Conservation (phyloP, 2,888 invertebrate genomes). For the Nymphalis polychloros region DNA sequence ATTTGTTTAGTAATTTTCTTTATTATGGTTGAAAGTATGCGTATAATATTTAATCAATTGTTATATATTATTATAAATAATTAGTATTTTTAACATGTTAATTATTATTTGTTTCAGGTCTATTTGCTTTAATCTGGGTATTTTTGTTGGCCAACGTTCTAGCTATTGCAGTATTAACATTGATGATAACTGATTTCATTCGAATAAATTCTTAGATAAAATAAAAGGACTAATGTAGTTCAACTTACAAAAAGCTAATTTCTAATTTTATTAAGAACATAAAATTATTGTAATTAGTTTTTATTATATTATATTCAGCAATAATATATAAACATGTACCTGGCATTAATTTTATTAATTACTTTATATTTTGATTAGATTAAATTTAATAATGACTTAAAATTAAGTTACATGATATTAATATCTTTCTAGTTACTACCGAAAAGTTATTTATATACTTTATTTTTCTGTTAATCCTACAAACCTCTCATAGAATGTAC, state of each 20-base stretch:
- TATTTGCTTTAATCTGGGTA: slow-evolving; percentile 14
- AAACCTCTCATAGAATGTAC: no score
- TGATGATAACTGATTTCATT: slow-evolving; percentile 8
- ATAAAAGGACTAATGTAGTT: not conserved
- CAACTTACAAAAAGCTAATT: slow-evolving; percentile 1
- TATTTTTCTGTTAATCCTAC: no score
- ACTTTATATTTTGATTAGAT: not conserved
- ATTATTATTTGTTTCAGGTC: slow-evolving; percentile 27
- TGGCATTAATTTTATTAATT: no score
- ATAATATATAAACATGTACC: no score
- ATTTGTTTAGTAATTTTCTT: slow-evolving; percentile 46
- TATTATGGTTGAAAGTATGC: slow-evolving; percentile 55
- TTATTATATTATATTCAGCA: no score
- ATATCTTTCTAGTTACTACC: no score
- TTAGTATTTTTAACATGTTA: not conserved
- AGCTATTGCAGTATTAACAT: slow-evolving; percentile 10
- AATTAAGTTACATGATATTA: no score
- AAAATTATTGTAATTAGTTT: slow-evolving; percentile 21
- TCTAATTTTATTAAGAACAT: slow-evolving; percentile 20
- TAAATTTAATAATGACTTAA: not conserved
- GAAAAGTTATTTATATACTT: no score
- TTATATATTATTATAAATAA: not conserved
- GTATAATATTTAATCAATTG: not conserved
- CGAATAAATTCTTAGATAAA: not conserved
- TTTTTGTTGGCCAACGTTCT: slow-evolving; percentile 1